Percentiles rank a stretch among this genome's conserved stretches.
Evolutionary conservation across 2,888 invertebrate genomes (phyloP).

Genomic region (Nesidiocoris tenuis): DNA sequence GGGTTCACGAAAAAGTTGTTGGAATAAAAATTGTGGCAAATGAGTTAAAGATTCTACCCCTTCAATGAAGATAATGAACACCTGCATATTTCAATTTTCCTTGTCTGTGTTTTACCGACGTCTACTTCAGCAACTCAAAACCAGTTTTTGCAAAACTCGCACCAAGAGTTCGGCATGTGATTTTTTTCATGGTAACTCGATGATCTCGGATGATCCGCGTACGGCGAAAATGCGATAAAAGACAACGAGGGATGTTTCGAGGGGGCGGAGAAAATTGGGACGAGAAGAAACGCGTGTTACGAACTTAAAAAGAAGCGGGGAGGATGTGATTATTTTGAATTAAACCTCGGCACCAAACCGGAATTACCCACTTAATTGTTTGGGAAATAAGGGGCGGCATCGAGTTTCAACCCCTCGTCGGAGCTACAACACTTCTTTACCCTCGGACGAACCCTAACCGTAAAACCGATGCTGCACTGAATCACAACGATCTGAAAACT

Average conservation of each 20-base stretch:
- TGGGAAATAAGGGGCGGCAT: conserved; percentile 31
- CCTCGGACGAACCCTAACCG: background rate
- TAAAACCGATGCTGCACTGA: too few relatives aligned
- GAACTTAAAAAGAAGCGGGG: background rate
- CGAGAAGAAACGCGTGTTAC: background rate
- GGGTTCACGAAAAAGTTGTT: too few relatives aligned
- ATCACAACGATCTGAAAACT: too few relatives aligned
- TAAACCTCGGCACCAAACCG: conserved; percentile 37
- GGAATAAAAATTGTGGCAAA: too few relatives aligned
- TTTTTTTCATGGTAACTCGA: background rate
- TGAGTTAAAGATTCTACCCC: too few relatives aligned
- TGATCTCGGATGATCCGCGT: background rate
- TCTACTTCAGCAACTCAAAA: too few relatives aligned
- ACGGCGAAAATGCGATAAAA: background rate
- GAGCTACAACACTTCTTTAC: background rate
- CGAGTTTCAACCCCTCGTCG: conserved; percentile 3
- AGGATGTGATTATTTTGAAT: conserved; percentile 34
- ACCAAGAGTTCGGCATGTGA: too few relatives aligned
- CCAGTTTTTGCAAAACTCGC: too few relatives aligned
- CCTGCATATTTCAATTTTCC: too few relatives aligned
- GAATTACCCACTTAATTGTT: conserved; percentile 41
- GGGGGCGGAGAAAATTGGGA: background rate
- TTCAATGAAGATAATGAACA: too few relatives aligned
- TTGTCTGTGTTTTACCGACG: too few relatives aligned
- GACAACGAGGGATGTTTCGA: background rate